phyloP scores from a whole-genome alignment of 2,888 invertebrate genomes.

The Psylliodes chrysocephalus region DNA sequence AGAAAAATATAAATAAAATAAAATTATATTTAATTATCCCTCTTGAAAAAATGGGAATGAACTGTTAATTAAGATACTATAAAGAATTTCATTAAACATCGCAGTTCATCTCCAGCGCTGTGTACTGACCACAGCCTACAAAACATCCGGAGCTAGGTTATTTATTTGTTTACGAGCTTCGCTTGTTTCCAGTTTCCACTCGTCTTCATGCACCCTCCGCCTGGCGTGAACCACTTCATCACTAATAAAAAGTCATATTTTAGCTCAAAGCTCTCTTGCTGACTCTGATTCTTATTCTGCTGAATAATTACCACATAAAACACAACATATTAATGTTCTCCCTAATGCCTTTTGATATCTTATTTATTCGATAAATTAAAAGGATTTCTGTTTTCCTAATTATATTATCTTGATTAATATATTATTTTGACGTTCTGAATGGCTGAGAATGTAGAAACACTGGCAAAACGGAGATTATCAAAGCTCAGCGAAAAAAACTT shows the following conservation, averaged over 20 bases:
- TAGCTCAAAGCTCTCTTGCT: conserved; percentile 48
- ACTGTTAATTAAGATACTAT: too few relatives aligned
- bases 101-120: too few relatives aligned
- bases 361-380: conserved; percentile 36
- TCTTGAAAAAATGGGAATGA: too few relatives aligned
- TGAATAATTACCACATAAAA: conserved; percentile 43
- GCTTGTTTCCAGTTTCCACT: conserved; percentile 43
- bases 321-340: conserved; percentile 37
- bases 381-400: conserved; percentile 26
- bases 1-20: too few relatives aligned
- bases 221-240: conserved; percentile 50
- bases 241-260: conserved; percentile 52
- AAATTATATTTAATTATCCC: too few relatives aligned
- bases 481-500: too few relatives aligned
- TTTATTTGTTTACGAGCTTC: conserved; percentile 53
- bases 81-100: too few relatives aligned
- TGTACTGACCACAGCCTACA: conserved; percentile 6
- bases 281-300: conserved; percentile 46
- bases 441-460: too few relatives aligned
- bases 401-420: not conserved
- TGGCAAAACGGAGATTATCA: too few relatives aligned
- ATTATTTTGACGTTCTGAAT: too few relatives aligned
- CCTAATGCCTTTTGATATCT: conserved; percentile 35
- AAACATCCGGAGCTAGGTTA: conserved; percentile 48
- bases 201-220: conserved; percentile 50